Conservation (phyloP, 35 echinoderm and acorn worm species). For the Ophiothrix spiculata region DNA sequence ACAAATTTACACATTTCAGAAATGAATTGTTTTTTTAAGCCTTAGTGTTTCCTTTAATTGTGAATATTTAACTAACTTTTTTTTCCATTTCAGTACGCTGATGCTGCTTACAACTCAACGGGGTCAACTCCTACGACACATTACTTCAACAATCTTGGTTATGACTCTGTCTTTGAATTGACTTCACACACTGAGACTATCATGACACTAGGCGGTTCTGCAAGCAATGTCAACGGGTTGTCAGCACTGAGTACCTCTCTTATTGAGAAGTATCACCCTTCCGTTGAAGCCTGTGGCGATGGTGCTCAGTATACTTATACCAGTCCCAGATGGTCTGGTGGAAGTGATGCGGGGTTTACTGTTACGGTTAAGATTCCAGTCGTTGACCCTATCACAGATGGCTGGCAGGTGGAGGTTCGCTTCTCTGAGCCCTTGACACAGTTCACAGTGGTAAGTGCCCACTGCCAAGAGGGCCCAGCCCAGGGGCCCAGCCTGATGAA, state of each 20-base stretch:
- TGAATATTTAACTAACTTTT: too few relatives aligned
- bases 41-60: too few relatives aligned
- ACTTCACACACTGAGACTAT: too few relatives aligned
- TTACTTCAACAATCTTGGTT: neutral
- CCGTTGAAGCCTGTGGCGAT: neutral
- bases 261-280: neutral
- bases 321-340: neutral
- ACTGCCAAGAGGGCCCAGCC: too few relatives aligned
- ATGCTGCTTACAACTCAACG: too few relatives aligned
- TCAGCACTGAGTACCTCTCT: neutral
- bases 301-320: neutral
- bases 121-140: neutral
- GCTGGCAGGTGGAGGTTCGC: neutral
- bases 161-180: neutral
- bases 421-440: neutral
- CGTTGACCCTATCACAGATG: neutral
- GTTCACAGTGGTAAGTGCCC: neutral
- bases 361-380: neutral
- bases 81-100: too few relatives aligned
- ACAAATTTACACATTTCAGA: too few relatives aligned
- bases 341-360: neutral
- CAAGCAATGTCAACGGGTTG: neutral
- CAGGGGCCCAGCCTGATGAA: too few relatives aligned
- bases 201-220: neutral
- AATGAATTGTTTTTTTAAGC: too few relatives aligned